A percentile compares a stretch with the other conserved stretches of the same genome.
Conservation (phyloP, 2,888 invertebrate genomes). For the Aplocera efformata region DNA sequence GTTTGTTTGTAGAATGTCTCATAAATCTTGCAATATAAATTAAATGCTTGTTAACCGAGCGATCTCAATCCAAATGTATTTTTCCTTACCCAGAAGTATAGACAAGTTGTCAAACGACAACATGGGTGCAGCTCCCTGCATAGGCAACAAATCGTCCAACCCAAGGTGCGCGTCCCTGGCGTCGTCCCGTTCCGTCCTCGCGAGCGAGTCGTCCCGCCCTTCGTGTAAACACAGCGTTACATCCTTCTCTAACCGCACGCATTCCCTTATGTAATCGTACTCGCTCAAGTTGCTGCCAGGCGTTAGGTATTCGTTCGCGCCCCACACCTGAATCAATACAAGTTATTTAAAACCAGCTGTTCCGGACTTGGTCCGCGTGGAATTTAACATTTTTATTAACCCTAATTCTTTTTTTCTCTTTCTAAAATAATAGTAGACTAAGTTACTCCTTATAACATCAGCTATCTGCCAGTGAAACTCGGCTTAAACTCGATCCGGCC, state of each 20-base stretch:
- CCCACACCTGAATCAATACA: conserved; percentile 84
- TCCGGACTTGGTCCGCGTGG: no score
- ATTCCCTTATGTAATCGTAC: conserved; percentile 95
- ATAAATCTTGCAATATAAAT: no score
- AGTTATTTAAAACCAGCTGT: no score
- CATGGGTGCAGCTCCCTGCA: conserved; percentile 84
- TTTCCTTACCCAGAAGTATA: conserved; percentile 88
- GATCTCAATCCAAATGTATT: no score
- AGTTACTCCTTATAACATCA: no score
- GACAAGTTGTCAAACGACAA: conserved; percentile 91
- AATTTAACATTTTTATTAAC: no score
- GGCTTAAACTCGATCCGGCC: no score
- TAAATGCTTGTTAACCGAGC: no score
- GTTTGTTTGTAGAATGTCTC: no score
- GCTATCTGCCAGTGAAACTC: no score
- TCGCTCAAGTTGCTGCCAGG: conserved; percentile 91
- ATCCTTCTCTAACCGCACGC: conserved; percentile 95
- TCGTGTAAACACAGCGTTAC: conserved; percentile 85
- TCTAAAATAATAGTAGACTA: no score
- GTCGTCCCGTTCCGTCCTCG: conserved; percentile 91
- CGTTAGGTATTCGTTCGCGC: conserved; percentile 93
- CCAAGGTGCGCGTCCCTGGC: conserved; percentile 86
- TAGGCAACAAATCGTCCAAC: conserved; percentile 89
- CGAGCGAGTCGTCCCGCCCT: conserved; percentile 84
- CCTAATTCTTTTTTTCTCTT: no score